Conservation (phyloP, 2,888 invertebrate species). For the Entomobrya multifasciata region DNA sequence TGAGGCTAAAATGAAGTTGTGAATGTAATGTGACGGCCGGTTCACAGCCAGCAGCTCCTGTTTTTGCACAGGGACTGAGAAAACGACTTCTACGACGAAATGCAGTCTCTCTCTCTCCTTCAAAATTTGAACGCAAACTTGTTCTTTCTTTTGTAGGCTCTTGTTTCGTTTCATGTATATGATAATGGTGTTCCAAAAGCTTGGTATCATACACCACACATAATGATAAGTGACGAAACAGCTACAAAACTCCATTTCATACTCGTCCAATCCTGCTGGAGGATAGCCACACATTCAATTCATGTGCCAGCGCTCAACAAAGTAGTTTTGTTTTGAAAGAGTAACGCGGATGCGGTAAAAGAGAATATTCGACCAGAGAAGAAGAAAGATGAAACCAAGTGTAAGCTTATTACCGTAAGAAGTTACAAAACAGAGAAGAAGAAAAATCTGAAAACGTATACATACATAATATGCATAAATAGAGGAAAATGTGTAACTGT, state of each 20-base stretch:
- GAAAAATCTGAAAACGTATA: constrained; percentile 50
- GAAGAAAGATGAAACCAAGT: constrained; percentile 46
- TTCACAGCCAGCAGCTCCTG: constrained; percentile 14
- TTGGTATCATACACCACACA: constrained; percentile 33
- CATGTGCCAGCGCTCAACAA: neutral
- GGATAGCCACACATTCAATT: constrained; percentile 50
- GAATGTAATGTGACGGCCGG: constrained; percentile 27
- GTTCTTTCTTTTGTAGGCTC: neutral
- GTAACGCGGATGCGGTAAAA: neutral
- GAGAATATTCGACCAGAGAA: constrained; percentile 25
- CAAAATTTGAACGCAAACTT: constrained; percentile 11
- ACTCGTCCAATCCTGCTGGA: constrained; percentile 54
- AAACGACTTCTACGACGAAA: neutral
- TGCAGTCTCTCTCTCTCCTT: neutral
- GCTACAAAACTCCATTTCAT: constrained; percentile 61
- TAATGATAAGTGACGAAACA: constrained; percentile 42
- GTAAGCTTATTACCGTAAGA: constrained; percentile 45
- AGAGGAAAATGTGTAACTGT: constrained; percentile 37
- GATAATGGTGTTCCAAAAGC: constrained; percentile 32
- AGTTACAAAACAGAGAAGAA: constrained; percentile 44
- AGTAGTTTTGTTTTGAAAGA: neutral
- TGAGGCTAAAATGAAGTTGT: constrained; percentile 57
- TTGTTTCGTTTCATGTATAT: neutral
- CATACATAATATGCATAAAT: constrained; percentile 38
- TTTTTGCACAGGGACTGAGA: neutral